Evolutionary conservation across 2,113 vertebrate genomes (phyloP).

Genomic region (Catharus fuscescens): DNA sequence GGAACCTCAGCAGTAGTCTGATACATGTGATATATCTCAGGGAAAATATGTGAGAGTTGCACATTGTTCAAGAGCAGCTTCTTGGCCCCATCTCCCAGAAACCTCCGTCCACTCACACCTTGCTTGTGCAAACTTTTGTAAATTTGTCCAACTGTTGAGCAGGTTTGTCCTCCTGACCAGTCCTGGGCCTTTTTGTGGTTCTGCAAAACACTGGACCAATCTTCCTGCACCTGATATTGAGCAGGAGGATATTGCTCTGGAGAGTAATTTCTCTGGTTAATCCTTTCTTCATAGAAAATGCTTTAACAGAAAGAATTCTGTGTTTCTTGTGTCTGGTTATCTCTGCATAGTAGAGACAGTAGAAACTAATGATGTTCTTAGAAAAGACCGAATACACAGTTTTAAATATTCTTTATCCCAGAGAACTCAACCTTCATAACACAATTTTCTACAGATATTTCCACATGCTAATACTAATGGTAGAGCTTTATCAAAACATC

Average conservation of each 20-base stretch:
- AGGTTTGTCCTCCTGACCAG: not conserved
- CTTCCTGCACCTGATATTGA: not conserved
- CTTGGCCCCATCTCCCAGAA: not conserved
- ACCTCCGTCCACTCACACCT: accelerated
- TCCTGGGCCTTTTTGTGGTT: not conserved
- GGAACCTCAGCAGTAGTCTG: not conserved
- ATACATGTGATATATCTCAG: not conserved
- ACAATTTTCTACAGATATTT: not conserved
- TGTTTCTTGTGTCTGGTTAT: not conserved
- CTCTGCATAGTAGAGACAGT: not conserved
- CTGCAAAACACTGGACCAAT: not conserved
- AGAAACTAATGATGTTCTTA: not conserved
- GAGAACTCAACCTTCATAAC: accelerated
- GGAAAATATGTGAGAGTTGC: not conserved
- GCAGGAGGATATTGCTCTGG: accelerated
- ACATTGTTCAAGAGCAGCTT: not conserved
- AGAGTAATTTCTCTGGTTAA: not conserved
- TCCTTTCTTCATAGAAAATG: not conserved
- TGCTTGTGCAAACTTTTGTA: not conserved
- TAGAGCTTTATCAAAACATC: not conserved
- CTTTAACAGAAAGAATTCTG: not conserved
- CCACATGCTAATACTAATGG: not conserved
- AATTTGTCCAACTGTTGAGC: not conserved
- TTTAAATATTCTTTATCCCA: not conserved
- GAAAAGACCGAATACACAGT: not conserved